A percentile compares a stretch with the other conserved stretches of the same genome.
phyloP scores from a whole-genome alignment of 2,797 vertebrate species.

The Tragelaphus oryx region DNA sequence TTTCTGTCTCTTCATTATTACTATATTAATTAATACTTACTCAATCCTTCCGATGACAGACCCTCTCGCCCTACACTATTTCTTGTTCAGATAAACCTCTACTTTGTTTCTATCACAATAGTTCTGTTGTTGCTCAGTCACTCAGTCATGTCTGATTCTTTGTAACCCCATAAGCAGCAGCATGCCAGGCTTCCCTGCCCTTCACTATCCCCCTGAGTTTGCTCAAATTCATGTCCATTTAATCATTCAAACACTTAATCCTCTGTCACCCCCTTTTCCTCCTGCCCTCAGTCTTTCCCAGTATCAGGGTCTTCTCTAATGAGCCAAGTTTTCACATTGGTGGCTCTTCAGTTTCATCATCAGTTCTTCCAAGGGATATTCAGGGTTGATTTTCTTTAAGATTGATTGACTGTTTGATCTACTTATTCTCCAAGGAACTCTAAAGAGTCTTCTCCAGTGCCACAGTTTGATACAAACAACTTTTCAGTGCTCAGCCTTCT shows the following conservation, averaged over 20 bases:
- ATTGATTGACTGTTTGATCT: background rate
- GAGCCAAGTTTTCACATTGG: background rate
- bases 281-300: background rate
- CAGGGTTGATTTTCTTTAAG: background rate
- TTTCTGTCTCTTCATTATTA: background rate
- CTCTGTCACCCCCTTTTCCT: background rate
- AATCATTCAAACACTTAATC: background rate
- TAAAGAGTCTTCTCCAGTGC: background rate
- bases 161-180: background rate
- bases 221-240: background rate
- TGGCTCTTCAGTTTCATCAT: background rate
- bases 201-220: background rate
- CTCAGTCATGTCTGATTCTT: background rate
- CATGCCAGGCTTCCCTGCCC: fast-evolving
- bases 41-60: background rate
- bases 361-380: background rate
- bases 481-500: background rate
- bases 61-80: fast-evolving
- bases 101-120: background rate
- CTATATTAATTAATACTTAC: background rate
- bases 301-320: background rate
- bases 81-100: background rate
- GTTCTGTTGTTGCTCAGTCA: background rate
- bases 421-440: background rate
- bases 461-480: background rate